Evolutionary conservation across 2,113 vertebrate genomes (phyloP).

Genomic region (Cathartes aura): DNA sequence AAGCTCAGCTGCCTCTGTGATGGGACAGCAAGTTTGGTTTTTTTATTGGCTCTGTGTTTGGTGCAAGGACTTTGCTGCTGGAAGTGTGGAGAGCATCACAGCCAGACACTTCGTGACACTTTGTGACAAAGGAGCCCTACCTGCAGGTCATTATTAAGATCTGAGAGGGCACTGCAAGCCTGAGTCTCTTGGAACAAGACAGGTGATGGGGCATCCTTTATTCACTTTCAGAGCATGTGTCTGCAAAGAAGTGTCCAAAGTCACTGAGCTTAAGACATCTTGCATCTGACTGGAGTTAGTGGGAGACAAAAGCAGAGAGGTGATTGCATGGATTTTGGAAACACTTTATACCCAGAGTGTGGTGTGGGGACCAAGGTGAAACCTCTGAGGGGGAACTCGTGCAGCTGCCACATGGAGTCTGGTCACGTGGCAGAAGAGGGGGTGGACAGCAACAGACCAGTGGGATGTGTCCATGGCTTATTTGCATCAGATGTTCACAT

Average conservation of each 20-base stretch:
- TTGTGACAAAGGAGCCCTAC: background rate
- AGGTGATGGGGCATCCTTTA: background rate
- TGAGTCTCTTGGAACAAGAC: background rate
- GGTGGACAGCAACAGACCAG: background rate
- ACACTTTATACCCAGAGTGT: background rate
- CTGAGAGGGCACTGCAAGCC: background rate
- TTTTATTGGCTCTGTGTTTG: background rate
- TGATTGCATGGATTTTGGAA: background rate
- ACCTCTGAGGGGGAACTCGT: background rate
- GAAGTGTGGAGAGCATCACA: background rate
- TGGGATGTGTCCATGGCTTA: background rate
- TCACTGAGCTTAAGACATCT: background rate
- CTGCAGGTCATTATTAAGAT: background rate
- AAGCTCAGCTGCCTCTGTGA: background rate
- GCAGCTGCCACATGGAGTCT: background rate
- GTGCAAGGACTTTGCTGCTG: background rate
- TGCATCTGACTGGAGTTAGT: background rate
- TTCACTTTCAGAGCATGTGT: background rate
- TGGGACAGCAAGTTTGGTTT: rapidly evolving
- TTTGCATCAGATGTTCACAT: background rate
- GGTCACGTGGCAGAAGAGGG: background rate
- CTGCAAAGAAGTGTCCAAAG: background rate
- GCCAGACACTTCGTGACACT: background rate
- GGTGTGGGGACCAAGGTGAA: background rate
- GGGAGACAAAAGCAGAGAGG: background rate